A percentile compares a stretch with the other conserved stretches of the same genome.
Evolutionary conservation across 2,797 vertebrate species (phyloP).

Genomic region (Phalanger gymnotis): DNA sequence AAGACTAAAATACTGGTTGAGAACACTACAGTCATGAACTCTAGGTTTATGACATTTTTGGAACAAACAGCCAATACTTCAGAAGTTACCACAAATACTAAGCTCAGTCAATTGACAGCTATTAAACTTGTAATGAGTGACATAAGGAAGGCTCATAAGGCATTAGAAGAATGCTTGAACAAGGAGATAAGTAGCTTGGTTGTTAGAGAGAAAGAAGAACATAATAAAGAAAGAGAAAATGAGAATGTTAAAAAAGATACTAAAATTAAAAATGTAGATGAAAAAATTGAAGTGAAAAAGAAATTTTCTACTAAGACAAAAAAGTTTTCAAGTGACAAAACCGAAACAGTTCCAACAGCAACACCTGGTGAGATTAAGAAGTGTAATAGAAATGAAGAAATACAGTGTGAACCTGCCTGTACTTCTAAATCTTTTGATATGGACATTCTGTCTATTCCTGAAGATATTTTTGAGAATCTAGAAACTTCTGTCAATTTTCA

Average conservation of each 20-base stretch:
- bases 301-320: conserved; percentile 81
- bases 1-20: conserved; percentile 97
- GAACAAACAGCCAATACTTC: conserved; percentile 88
- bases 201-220: conserved; percentile 89
- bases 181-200: conserved; percentile 90
- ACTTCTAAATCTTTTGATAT: conserved; percentile 90
- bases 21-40: conserved; percentile 95
- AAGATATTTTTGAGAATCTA: conserved; percentile 97
- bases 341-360: conserved; percentile 60
- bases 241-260: too few relatives aligned
- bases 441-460: conserved; percentile 95
- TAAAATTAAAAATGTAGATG: conserved; percentile 79
- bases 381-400: conserved; percentile 77
- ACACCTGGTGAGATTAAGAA: conserved; percentile 75
- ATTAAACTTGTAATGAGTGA: conserved; percentile 95
- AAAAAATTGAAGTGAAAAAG: too few relatives aligned
- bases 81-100: conserved; percentile 83
- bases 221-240: conserved; percentile 84
- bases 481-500: conserved; percentile 93
- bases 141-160: conserved; percentile 92
- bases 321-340: conserved; percentile 59
- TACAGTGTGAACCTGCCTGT: conserved; percentile 80
- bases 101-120: conserved; percentile 91
- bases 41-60: conserved; percentile 95
- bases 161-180: conserved; percentile 92